phyloP scores from a whole-genome alignment of 2,888 invertebrate species.

The Cosmopolites sordidus region DNA sequence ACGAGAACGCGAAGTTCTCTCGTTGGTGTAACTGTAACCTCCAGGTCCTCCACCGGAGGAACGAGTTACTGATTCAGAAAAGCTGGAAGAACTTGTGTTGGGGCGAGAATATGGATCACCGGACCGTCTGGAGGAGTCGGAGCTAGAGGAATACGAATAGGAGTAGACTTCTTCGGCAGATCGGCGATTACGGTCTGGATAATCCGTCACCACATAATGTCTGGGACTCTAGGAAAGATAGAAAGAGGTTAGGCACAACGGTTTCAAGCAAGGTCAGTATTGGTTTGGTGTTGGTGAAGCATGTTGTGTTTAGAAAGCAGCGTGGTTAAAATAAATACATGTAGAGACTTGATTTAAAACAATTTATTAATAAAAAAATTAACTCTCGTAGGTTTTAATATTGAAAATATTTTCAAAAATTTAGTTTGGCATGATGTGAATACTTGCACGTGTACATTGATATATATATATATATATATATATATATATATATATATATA shows the following conservation, averaged over 20 bases:
- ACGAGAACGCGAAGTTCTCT: slow-evolving; percentile 66
- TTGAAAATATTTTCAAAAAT: too few species aligned
- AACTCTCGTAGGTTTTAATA: too few species aligned
- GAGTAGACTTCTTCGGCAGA: slow-evolving; percentile 82
- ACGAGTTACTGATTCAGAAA: slow-evolving; percentile 65
- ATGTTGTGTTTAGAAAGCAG: slow-evolving; percentile 1
- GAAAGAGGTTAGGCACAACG: slow-evolving; percentile 16
- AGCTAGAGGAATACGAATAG: slow-evolving; percentile 70
- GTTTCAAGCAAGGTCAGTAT: slow-evolving; percentile 2
- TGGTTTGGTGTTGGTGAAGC: not conserved
- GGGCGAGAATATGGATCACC: slow-evolving; percentile 59
- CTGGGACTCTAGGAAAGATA: slow-evolving; percentile 76
- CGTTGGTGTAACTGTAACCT: slow-evolving; percentile 66
- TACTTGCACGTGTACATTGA: too few species aligned
- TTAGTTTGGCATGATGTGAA: too few species aligned
- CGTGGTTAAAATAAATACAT: slow-evolving; percentile 1
- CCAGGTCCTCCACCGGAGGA: slow-evolving; percentile 65
- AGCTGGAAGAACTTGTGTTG: slow-evolving; percentile 60
- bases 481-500: slow-evolving; percentile 5
- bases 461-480: slow-evolving; percentile 3
- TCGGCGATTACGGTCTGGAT: slow-evolving; percentile 62
- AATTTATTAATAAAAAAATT: too few species aligned
- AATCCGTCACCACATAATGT: slow-evolving; percentile 80
- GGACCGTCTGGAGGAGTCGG: slow-evolving; percentile 50
- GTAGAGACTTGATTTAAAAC: too few species aligned